Percentiles rank a stretch among this genome's conserved stretches.
phyloP scores from a whole-genome alignment of 2,797 vertebrate genomes.

The Propithecus deckenii region DNA sequence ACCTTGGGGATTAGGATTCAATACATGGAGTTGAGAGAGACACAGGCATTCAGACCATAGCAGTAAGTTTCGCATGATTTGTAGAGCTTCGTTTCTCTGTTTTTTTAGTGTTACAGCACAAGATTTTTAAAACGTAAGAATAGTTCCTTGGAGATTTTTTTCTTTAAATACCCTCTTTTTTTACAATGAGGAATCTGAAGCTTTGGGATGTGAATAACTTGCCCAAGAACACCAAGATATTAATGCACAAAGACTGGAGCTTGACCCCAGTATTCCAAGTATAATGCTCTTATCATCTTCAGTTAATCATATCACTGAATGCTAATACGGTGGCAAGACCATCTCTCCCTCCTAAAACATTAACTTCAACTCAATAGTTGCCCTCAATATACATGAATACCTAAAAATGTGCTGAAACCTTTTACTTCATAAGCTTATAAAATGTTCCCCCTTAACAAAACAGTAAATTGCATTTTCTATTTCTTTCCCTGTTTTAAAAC shows the following conservation, averaged over 20 bases:
- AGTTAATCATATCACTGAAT: not conserved
- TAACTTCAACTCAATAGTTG: not conserved
- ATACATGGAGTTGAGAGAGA: not conserved
- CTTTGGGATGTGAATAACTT: not conserved
- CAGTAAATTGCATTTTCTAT: conserved; percentile 65
- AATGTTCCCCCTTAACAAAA: not conserved
- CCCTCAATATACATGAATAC: not conserved
- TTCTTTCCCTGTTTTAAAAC: conserved; percentile 60
- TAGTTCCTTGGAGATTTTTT: not conserved
- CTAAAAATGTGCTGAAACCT: conserved; percentile 5
- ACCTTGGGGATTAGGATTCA: not conserved
- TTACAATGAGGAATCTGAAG: not conserved
- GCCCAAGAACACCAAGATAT: not conserved
- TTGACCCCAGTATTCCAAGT: not conserved
- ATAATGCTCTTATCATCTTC: not conserved
- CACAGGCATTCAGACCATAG: not conserved
- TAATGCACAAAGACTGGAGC: not conserved
- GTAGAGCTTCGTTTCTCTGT: not conserved
- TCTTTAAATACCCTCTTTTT: not conserved
- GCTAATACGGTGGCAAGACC: not conserved
- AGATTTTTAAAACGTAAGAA: not conserved
- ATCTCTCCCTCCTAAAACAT: not conserved
- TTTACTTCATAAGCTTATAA: conserved; percentile 45
- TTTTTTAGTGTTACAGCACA: not conserved
- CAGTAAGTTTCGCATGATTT: not conserved